Evolutionary conservation across 2,888 invertebrate genomes (phyloP).

Genomic region (Griposia aprilina): DNA sequence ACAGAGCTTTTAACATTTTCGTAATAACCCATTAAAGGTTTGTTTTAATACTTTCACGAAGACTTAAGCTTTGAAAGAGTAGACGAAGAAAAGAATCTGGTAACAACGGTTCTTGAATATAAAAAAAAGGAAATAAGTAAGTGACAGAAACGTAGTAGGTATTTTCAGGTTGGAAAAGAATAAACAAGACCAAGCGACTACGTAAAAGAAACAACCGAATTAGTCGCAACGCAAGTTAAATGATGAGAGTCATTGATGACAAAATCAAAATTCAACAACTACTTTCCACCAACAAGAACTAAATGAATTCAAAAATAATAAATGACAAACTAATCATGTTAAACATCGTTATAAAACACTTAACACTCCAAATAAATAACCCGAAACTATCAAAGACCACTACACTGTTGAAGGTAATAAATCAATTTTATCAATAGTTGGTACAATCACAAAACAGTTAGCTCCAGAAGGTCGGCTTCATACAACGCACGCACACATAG

Average conservation of each 20-base stretch:
- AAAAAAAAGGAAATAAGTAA: not conserved
- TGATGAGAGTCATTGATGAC: not conserved
- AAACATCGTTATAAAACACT: slow-evolving; percentile 54
- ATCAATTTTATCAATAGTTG: slow-evolving; percentile 63
- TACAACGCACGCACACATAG: not conserved
- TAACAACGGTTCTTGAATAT: not conserved
- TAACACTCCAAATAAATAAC: slow-evolving; percentile 55
- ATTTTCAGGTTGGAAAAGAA: not conserved
- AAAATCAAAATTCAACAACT: not conserved
- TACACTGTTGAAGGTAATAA: slow-evolving; percentile 57
- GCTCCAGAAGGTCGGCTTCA: not conserved
- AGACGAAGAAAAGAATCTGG: not conserved
- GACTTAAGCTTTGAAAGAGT: slow-evolving; percentile 17
- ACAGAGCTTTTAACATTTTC: slow-evolving; percentile 71
- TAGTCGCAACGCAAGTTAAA: not conserved
- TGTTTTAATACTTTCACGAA: slow-evolving; percentile 41
- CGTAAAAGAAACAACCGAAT: not conserved
- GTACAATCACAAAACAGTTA: slow-evolving; percentile 9
- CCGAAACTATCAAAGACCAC: slow-evolving; percentile 43
- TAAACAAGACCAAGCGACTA: not conserved
- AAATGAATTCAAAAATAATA: slow-evolving; percentile 16
- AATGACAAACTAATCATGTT: slow-evolving; percentile 17
- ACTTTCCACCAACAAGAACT: not conserved
- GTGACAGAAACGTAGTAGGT: too few species aligned
- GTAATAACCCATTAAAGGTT: slow-evolving; percentile 54